Percentiles rank a stretch among this genome's conserved stretches.
phyloP scores from a whole-genome alignment of 1,140 invertebrate genomes.

The Ganaspis sp. region DNA sequence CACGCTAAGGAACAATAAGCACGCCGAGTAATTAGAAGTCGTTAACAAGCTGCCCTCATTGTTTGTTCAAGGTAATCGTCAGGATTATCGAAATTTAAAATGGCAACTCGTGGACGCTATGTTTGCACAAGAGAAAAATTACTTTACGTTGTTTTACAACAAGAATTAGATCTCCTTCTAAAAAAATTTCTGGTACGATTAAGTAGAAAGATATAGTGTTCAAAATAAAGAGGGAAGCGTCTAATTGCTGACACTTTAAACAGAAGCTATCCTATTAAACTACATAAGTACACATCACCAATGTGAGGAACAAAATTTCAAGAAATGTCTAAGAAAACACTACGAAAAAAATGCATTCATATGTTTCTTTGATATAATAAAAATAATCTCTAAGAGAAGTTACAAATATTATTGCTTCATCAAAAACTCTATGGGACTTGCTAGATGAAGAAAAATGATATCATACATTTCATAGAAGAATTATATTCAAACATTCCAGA shows the following conservation, averaged over 20 bases:
- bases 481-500: background rate
- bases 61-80: slow-evolving; percentile 25
- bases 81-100: slow-evolving; percentile 29
- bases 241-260: background rate
- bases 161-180: background rate
- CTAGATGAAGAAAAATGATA: too few relatives aligned
- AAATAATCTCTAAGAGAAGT: too few relatives aligned
- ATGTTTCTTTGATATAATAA: too few relatives aligned
- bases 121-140: slow-evolving; percentile 10
- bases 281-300: too few relatives aligned
- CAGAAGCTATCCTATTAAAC: too few relatives aligned
- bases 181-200: background rate
- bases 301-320: too few relatives aligned
- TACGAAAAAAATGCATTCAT: too few relatives aligned
- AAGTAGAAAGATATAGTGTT: background rate
- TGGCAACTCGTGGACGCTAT: background rate
- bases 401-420: too few relatives aligned
- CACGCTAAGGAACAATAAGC: slow-evolving; percentile 17
- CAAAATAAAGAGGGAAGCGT: background rate
- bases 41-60: slow-evolving; percentile 23
- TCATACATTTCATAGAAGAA: too few relatives aligned
- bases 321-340: too few relatives aligned
- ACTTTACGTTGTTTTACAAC: background rate
- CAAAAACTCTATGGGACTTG: too few relatives aligned
- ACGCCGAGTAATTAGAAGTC: slow-evolving; percentile 24